A percentile compares a stretch with the other conserved stretches of the same genome.
Evolutionary conservation across 2,113 vertebrate species (phyloP).

Genomic region (Neofelis nebulosa): DNA sequence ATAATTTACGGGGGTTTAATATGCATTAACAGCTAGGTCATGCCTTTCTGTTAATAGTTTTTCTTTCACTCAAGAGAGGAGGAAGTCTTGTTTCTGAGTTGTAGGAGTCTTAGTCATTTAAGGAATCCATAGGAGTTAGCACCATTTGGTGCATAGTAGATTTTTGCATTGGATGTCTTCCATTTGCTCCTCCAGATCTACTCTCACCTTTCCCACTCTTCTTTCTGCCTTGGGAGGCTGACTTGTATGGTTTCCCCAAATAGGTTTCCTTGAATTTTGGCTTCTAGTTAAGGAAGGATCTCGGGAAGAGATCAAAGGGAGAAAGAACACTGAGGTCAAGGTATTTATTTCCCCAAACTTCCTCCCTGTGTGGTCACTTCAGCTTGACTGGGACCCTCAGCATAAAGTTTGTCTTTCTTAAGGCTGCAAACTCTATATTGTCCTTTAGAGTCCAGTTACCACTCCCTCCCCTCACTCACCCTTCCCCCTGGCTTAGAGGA

Average conservation of each 20-base stretch:
- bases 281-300: background rate
- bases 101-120: background rate
- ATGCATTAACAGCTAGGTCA: background rate
- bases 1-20: background rate
- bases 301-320: background rate
- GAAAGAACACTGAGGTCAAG: background rate
- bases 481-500: background rate
- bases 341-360: background rate
- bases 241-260: background rate
- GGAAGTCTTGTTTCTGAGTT: background rate
- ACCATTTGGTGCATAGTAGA: background rate
- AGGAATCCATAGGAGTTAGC: background rate
- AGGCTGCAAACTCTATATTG: background rate
- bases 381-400: background rate
- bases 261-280: slow-evolving; percentile 17
- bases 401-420: background rate
- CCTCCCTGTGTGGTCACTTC: background rate
- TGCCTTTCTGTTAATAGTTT: background rate
- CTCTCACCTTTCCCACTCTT: background rate
- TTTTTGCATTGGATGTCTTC: background rate
- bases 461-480: background rate
- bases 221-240: background rate
- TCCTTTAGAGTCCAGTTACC: background rate
- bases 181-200: background rate
- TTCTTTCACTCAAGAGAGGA: background rate